Percentiles rank a stretch among this genome's conserved stretches.
Conservation (phyloP, 2,797 vertebrate species). For the Siniperca undulata region DNA sequence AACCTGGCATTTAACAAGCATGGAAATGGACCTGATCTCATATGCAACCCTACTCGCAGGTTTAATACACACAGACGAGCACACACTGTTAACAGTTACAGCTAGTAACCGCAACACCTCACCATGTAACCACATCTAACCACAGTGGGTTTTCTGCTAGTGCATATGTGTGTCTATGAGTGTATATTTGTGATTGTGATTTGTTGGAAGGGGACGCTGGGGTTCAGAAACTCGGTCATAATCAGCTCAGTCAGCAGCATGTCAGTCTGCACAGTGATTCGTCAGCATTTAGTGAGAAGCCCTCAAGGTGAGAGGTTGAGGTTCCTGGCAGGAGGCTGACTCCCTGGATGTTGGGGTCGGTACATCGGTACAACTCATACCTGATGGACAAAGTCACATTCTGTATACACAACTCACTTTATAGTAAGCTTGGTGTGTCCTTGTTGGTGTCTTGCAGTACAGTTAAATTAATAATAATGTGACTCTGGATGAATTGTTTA, state of each 20-base stretch:
- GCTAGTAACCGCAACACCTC: constrained; percentile 20
- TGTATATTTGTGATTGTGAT: constrained; percentile 28
- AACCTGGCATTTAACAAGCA: constrained; percentile 67
- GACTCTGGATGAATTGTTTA: neutral
- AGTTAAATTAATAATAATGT: neutral
- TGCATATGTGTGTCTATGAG: neutral
- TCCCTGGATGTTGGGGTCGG: neutral
- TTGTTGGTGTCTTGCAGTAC: neutral
- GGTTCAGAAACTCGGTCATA: constrained; percentile 14
- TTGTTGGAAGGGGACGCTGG: constrained; percentile 12
- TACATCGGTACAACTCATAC: neutral
- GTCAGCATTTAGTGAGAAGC: constrained; percentile 45
- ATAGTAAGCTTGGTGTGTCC: neutral
- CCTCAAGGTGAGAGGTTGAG: constrained; percentile 46
- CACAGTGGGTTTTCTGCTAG: neutral
- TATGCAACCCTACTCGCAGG: neutral
- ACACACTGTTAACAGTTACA: constrained; percentile 16
- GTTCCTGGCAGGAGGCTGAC: constrained; percentile 25
- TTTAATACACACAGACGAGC: constrained; percentile 29
- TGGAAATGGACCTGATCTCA: constrained; percentile 42
- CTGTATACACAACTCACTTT: neutral
- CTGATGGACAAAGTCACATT: constrained; percentile 18
- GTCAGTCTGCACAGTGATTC: constrained; percentile 53
- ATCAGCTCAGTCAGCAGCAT: constrained; percentile 58
- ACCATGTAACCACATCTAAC: constrained; percentile 29